Base-by-base conservation (phyloP, 2,113 vertebrate genomes). In the Malaclemys terrapin region DNA sequence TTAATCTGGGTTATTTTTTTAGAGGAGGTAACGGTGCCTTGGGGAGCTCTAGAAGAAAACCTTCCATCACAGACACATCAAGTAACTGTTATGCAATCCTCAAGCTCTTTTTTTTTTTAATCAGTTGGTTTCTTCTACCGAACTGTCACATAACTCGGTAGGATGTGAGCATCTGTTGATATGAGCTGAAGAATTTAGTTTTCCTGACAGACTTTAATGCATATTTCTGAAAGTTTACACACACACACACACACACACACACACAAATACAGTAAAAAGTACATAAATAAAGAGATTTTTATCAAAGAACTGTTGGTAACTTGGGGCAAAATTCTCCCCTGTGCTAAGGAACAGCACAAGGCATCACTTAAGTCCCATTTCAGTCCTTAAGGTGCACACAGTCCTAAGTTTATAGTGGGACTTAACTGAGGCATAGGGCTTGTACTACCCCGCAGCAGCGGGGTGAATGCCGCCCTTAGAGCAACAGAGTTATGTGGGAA, bases 371-470 rank as follows among this genome's bases (percentile, higher is more conserved):
- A 17, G n/a, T 69, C 35, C 35, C 35, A 20, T 19, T 38, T 72
- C 65, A 72, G 19, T 38, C n/a, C 65, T 72, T 38, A 72, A 10
- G 19, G 31, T 1, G 9, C n/a, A 4, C 45, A 79, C 5, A 85
- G 50, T 54, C 49, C 35, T 83, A 38, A 86, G 4, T 49, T 29
- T 93, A 75, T 42, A 53, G 19, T n/a, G 35, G 22, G 1, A 53
- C 45, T 57, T 88, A 1, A 4, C 42, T 45, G 31, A 0, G 35
- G 4, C 62, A 3, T 59, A 42, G 20, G n/a, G 12, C 27, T 82
- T 76, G 45, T 3, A 0, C 5, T 85, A 56, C 24, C 24, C 54
- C 22, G 8, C 54, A 25, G 22, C 54, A 25, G 24, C 22, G 9
- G 54, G 54, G 10, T 12, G 11, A 59, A 59, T 59, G 29, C 6